Evolutionary conservation across 2,797 vertebrate genomes (phyloP), one percentile per base, ranked within the genome.

Genomic region (Tangara arthus): DNA sequence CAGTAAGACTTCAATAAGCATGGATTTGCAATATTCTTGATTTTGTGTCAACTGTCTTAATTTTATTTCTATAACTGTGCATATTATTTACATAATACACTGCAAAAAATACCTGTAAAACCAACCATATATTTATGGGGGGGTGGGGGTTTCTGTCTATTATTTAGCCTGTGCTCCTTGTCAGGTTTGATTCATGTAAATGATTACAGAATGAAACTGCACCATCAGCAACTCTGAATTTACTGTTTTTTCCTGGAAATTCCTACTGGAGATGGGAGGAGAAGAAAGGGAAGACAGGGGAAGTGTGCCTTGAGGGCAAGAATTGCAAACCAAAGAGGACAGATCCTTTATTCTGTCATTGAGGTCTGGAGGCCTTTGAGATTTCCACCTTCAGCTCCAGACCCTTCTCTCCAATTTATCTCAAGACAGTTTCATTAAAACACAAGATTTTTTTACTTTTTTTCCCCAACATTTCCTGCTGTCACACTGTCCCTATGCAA

Each of bases 141-240:
- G 0, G 2, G 14, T 6, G 3, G 34, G 16, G 0, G 2, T 15
- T 6, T 6, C 73, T 50, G 35, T 55, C 52, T 59, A 4, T 78
- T 41, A 26, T 12, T 27, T 41, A 76, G 49, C 49, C 41, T 28
- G 23, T 71, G 57, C 27, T 78, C 46, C 53, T 27, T 73, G 55
- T 49, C 83, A 79, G 63, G 15, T 88, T 47, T 59, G 52, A 83
- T 69, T 81, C n/a, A 17, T 19, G 32, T 39, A 68, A 78, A 75
- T 37, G 27, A 41, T 68, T 84, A 53, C 16, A 50, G 89, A 61
- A 82, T 46, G 19, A 57, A 91, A 30, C 17, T 0, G 0, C 30
- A 10, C 10, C 1, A 1, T 35, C 76, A 82, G 50, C 42, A 60
- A 4, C 34, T 17, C 46, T 49, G 46, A 69, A 84, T 15, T 82